A percentile compares a stretch with the other conserved stretches of the same genome.
phyloP scores from a whole-genome alignment of 2,797 vertebrate genomes.

The Sebastolobus altivelis region DNA sequence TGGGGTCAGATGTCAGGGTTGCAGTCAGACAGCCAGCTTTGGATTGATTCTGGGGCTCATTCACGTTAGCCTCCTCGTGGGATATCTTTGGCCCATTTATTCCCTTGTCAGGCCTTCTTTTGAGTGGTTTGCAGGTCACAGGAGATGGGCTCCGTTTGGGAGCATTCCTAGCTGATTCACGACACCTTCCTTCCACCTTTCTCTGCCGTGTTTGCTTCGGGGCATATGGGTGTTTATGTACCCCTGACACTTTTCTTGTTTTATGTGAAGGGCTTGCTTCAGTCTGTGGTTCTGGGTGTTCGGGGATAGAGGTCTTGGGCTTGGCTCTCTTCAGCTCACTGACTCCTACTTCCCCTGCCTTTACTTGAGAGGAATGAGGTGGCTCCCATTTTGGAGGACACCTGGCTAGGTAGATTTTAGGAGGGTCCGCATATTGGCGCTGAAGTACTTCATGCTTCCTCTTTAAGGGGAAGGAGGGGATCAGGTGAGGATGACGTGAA shows the following conservation, averaged over 20 bases:
- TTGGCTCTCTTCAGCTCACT: constrained; percentile 3
- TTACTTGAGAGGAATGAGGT: constrained; percentile 44
- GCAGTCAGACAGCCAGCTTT: constrained; percentile 38
- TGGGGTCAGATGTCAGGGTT: constrained; percentile 72
- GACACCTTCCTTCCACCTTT: neutral
- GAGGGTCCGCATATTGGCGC: neutral
- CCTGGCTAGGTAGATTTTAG: constrained; percentile 38
- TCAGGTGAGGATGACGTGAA: neutral
- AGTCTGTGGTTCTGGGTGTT: constrained; percentile 6
- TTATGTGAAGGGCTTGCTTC: constrained; percentile 12
- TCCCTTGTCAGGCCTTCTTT: neutral
- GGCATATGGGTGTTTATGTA: neutral
- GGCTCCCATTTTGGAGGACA: constrained; percentile 59
- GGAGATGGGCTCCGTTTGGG: constrained; percentile 5
- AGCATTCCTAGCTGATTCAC: neutral
- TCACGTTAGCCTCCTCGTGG: neutral
- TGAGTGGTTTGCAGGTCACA: constrained; percentile 24
- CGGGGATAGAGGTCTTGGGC: neutral
- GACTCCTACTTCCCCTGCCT: neutral
- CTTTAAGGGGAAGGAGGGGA: constrained; percentile 67
- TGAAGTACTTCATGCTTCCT: constrained; percentile 73
- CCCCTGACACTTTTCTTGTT: neutral
- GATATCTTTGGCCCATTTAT: constrained; percentile 13
- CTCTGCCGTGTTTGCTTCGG: neutral
- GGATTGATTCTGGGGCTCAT: constrained; percentile 12